Conservation (phyloP, 2,888 invertebrate genomes). For the Sepioteuthis lessoniana region DNA sequence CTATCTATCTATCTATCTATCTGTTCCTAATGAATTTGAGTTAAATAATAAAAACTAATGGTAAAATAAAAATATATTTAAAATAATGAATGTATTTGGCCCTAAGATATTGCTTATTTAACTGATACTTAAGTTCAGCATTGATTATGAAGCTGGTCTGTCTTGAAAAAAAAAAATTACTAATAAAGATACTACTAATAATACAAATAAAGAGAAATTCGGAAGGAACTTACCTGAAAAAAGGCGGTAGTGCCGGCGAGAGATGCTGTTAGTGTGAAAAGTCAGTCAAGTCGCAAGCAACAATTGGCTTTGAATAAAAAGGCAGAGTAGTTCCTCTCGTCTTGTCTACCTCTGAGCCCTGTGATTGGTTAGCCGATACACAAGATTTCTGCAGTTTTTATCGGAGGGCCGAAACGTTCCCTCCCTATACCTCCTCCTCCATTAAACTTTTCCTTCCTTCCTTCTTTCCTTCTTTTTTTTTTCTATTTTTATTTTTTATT, state of each 20-base stretch:
- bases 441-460: neutral
- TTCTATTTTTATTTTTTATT: neutral
- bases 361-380: neutral
- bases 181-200: no score
- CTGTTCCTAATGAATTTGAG: no score
- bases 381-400: neutral
- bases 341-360: neutral
- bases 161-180: no score
- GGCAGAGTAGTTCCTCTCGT: neutral
- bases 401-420: neutral
- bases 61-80: no score
- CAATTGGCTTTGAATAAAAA: neutral
- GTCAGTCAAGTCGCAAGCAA: neutral
- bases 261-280: neutral
- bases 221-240: neutral
- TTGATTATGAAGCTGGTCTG: no score
- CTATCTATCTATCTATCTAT: no score
- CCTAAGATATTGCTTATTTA: no score
- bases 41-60: no score
- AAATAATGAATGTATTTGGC: no score
- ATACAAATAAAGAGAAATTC: neutral
- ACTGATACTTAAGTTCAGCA: no score
- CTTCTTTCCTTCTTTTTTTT: neutral
- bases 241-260: neutral
- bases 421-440: neutral